Conservation (phyloP, 2,888 invertebrate species). For the Sarcophaga carnaria region DNA sequence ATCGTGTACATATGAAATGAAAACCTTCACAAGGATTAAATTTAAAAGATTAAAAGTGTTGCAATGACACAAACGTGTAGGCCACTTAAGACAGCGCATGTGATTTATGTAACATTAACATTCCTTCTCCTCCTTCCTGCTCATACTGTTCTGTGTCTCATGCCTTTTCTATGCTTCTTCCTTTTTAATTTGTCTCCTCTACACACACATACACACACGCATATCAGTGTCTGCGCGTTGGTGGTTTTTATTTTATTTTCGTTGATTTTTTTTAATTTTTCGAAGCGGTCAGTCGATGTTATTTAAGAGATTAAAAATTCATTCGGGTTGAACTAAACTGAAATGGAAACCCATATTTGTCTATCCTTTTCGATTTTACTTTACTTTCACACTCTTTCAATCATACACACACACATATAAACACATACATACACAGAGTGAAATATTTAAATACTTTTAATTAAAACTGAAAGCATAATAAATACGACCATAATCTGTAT, state of each 20-base stretch:
- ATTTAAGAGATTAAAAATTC: conserved; percentile 57
- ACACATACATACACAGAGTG: neutral
- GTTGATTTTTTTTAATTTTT: neutral
- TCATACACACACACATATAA: neutral
- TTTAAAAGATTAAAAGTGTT: conserved; percentile 68
- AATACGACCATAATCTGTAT: conserved; percentile 51
- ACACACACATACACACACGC: neutral
- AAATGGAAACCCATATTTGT: conserved; percentile 49
- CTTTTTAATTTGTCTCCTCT: neutral
- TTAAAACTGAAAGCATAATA: conserved; percentile 62
- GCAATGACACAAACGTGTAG: conserved; percentile 65
- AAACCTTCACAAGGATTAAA: conserved; percentile 60
- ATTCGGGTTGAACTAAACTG: conserved; percentile 27
- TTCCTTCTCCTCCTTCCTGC: neutral
- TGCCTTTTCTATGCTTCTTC: neutral
- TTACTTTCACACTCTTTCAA: neutral
- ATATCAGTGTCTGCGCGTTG: neutral
- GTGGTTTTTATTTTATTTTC: neutral
- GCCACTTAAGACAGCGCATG: conserved; percentile 68
- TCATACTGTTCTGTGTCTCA: neutral
- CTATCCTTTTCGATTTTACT: neutral
- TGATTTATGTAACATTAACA: conserved; percentile 60
- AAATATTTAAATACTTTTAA: conserved; percentile 50
- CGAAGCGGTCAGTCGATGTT: conserved; percentile 9
- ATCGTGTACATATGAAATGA: conserved; percentile 24